phyloP scores from a whole-genome alignment of 2,797 vertebrate genomes.

The Adrianichthys oophorus region DNA sequence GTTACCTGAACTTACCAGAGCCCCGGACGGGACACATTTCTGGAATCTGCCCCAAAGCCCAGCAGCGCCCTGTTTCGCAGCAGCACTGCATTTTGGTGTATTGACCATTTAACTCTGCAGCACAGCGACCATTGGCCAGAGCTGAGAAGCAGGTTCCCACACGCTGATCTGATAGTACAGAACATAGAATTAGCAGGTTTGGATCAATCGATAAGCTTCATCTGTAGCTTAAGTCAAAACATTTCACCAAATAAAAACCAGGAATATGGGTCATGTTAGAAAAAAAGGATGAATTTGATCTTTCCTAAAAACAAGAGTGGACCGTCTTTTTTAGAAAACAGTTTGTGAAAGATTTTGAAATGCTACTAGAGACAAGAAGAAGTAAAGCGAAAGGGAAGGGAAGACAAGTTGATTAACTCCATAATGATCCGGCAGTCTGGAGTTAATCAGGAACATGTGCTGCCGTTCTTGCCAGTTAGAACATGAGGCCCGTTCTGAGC shows the following conservation, averaged over 20 bases:
- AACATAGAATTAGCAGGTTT: neutral
- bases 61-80: slow-evolving; percentile 94
- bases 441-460: slow-evolving; percentile 82
- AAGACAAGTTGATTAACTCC: slow-evolving; percentile 73
- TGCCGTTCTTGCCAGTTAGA: slow-evolving; percentile 76
- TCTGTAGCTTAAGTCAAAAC: neutral
- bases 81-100: slow-evolving; percentile 95
- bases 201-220: neutral
- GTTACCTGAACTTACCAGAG: slow-evolving; percentile 81
- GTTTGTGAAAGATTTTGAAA: neutral
- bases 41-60: slow-evolving; percentile 87
- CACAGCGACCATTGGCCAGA: slow-evolving; percentile 89
- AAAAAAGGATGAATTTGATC: too few species aligned
- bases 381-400: slow-evolving; percentile 11
- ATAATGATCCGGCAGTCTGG: slow-evolving; percentile 82
- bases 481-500: slow-evolving; percentile 60
- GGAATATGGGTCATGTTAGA: too few species aligned
- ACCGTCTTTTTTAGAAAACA: too few species aligned
- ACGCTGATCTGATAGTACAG: slow-evolving; percentile 85
- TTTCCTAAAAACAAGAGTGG: too few species aligned
- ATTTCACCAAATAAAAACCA: too few species aligned
- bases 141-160: slow-evolving; percentile 90
- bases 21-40: slow-evolving; percentile 96
- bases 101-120: slow-evolving; percentile 86
- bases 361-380: slow-evolving; percentile 8